Evolutionary conservation across 2,888 invertebrate species (phyloP).

Genomic region (Macrosiphum euphorbiae): DNA sequence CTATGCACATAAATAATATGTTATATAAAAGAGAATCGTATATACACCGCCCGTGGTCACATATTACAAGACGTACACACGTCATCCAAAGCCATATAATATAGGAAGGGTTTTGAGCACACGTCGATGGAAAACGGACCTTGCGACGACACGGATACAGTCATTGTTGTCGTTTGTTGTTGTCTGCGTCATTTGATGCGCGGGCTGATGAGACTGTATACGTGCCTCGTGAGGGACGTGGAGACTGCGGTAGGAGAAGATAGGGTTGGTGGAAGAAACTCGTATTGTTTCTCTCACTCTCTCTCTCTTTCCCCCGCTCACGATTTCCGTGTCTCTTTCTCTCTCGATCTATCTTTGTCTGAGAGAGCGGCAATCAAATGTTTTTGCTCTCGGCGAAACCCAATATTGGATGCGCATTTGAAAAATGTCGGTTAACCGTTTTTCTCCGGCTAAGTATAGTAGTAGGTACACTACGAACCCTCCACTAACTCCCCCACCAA

Average conservation of each 20-base stretch:
- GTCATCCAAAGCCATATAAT: neutral
- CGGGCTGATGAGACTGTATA: neutral
- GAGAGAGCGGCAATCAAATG: constrained; percentile 40
- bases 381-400: constrained; percentile 47
- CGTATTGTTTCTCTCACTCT: neutral
- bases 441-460: constrained; percentile 24
- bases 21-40: neutral
- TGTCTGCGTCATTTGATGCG: neutral
- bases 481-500: neutral
- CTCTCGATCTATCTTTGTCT: neutral
- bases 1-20: neutral
- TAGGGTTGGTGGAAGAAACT: neutral
- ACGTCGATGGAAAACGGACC: neutral
- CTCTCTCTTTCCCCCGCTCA: neutral
- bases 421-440: constrained; percentile 51
- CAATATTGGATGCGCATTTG: constrained; percentile 46
- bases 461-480: neutral
- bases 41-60: neutral
- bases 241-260: neutral
- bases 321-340: neutral
- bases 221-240: neutral
- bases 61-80: neutral
- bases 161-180: constrained; percentile 20
- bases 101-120: neutral
- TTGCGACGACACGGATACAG: constrained; percentile 6